A percentile compares a stretch with the other conserved stretches of the same genome.
phyloP scores from a whole-genome alignment of 2,797 vertebrate genomes.

The Protonibea diacanthus region DNA sequence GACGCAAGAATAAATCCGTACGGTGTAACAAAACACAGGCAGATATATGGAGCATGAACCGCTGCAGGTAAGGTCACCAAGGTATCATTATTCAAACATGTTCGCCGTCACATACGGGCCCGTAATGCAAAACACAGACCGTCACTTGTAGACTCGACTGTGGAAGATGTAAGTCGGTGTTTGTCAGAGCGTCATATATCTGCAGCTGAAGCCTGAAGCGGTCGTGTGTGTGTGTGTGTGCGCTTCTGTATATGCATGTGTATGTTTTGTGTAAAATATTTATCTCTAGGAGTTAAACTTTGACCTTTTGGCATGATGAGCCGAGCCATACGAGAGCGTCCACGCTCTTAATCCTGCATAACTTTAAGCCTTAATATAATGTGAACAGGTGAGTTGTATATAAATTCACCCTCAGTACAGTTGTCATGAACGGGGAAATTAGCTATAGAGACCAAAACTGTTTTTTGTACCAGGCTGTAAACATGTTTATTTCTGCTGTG shows the following conservation, averaged over 20 bases:
- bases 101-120: conserved; percentile 36
- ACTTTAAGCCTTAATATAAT: no score
- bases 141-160: conserved; percentile 7
- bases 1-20: conserved; percentile 22
- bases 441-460: no score
- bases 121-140: conserved; percentile 54
- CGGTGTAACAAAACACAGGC: conserved; percentile 13
- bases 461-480: no score
- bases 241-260: no score
- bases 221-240: background rate
- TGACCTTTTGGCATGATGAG: background rate
- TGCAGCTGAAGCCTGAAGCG: conserved; percentile 41
- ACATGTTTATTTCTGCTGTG: no score
- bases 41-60: conserved; percentile 35
- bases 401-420: no score
- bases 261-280: background rate
- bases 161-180: conserved; percentile 44
- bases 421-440: no score
- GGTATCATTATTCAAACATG: conserved; percentile 43
- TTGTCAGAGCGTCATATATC: conserved; percentile 62
- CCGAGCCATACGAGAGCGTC: background rate
- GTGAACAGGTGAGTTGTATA: no score
- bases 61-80: conserved; percentile 17
- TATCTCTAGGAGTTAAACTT: background rate
- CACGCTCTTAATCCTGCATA: no score